These are phyloP conservation scores for Aphrophora alni DNA, from an alignment of 2,888 invertebrate genomes.

Conservation along the genomic window DNA sequence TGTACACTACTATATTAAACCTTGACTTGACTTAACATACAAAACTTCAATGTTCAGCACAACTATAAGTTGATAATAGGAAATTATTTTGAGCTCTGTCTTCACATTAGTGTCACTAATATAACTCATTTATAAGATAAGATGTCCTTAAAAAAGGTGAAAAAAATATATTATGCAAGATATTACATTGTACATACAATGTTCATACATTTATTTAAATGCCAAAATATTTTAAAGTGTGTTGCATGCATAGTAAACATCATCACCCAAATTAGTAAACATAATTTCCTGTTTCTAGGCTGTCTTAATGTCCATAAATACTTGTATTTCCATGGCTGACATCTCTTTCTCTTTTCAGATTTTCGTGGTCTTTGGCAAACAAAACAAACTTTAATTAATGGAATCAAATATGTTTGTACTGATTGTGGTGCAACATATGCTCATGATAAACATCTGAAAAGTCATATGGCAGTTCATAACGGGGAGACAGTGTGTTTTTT, in stretches of 20 bases:
- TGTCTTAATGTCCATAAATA: background rate
- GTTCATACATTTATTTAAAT: too few species aligned
- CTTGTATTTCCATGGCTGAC: background rate
- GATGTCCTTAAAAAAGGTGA: too few species aligned
- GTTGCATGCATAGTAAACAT: background rate
- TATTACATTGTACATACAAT: too few species aligned
- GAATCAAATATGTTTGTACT: background rate
- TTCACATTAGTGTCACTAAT: too few species aligned
- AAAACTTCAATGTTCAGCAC: too few species aligned
- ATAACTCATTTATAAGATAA: too few species aligned
- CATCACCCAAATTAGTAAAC: background rate
- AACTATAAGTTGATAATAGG: too few species aligned
- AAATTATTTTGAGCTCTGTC: too few species aligned
- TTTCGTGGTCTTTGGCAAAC: background rate
- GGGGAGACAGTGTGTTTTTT: background rate
- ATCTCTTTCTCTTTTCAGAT: background rate
- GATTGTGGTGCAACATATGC: background rate
- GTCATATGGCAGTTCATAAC: background rate
- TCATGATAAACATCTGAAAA: background rate
- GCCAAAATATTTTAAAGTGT: too few species aligned
- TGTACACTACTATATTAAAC: too few species aligned
- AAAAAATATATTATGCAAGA: too few species aligned
- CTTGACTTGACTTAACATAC: too few species aligned
- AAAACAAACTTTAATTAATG: background rate
- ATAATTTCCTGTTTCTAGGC: background rate